These are phyloP conservation scores for Liparis tanakae DNA, from an alignment of 2,797 vertebrate genomes.

Conservation along the genomic window DNA sequence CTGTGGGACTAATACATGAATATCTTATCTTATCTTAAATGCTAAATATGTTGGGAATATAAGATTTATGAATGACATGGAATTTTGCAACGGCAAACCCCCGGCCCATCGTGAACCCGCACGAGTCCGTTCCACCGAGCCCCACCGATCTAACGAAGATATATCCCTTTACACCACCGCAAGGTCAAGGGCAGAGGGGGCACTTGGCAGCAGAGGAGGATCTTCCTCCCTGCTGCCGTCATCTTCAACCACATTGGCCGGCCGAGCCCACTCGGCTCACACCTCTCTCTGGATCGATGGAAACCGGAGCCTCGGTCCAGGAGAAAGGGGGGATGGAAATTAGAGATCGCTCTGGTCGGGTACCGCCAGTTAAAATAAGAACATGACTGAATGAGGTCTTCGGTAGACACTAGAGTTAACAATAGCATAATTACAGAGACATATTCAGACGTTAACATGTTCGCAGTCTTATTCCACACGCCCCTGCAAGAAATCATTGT, in stretches of 20 bases:
- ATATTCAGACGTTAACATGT: slow-evolving; percentile 17
- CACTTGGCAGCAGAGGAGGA: slow-evolving; percentile 40
- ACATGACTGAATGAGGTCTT: not conserved
- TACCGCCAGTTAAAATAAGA: slow-evolving; percentile 19
- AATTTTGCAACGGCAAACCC: not conserved
- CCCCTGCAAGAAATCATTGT: not conserved
- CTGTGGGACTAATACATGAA: too few species aligned
- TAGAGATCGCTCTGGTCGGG: slow-evolving; percentile 20
- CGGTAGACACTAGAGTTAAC: slow-evolving; percentile 10
- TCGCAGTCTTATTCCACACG: not conserved
- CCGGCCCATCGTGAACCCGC: slow-evolving; percentile 14
- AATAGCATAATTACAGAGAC: slow-evolving; percentile 34
- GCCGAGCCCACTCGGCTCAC: slow-evolving; percentile 32
- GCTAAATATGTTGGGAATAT: not conserved
- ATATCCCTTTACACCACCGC: slow-evolving; percentile 40
- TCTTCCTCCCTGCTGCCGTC: slow-evolving; percentile 36
- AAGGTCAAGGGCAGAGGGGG: slow-evolving; percentile 64
- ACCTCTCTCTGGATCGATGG: slow-evolving; percentile 61
- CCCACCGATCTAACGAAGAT: slow-evolving; percentile 34
- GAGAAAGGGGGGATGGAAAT: slow-evolving; percentile 14
- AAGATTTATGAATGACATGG: slow-evolving; percentile 4
- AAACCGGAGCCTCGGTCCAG: slow-evolving; percentile 52
- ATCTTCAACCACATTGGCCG: slow-evolving; percentile 34
- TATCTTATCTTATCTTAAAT: too few species aligned
- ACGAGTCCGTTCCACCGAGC: slow-evolving; percentile 29